phyloP scores from a whole-genome alignment of 2,113 vertebrate genomes.

The cattle (Bos taurus) region ARS-UCD2.0 NC_037329.1:106674001-106674500 shows the following conservation, averaged over 20 bases:
- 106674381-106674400: neutral
- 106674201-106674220: neutral
- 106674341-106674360: neutral
- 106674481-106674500: neutral
- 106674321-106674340: neutral
- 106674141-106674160: neutral
- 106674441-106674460: neutral
- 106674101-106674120: neutral
- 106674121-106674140: neutral
- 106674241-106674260: neutral
- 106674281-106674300: neutral
- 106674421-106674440: neutral
- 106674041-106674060: neutral
- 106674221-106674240: neutral
- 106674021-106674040: neutral
- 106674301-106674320: neutral
- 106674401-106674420: neutral
- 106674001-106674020: neutral
- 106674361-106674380: neutral
- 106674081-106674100: neutral
- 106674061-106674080: neutral
- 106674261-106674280: neutral
- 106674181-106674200: neutral
- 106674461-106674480: neutral
- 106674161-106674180: neutral